phyloP scores from a whole-genome alignment of 35 echinoderm and acorn worm genomes.

The Chiridota heheva region DNA sequence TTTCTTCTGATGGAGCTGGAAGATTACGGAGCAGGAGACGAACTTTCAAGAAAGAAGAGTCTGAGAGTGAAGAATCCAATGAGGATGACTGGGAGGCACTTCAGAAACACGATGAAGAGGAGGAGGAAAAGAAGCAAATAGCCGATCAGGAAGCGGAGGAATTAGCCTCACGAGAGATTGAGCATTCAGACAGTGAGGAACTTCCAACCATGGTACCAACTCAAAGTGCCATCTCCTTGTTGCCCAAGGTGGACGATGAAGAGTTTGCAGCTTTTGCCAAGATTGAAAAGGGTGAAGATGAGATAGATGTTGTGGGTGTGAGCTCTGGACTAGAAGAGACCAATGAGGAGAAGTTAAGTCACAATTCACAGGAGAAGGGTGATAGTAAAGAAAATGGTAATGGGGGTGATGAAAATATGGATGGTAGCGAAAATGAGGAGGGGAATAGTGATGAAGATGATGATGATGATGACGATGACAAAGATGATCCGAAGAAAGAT shows the following conservation, averaged over 20 bases:
- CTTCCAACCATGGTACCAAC: too few relatives aligned
- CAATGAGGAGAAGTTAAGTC: neutral
- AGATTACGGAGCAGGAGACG: neutral
- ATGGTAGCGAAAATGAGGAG: constrained; percentile 1
- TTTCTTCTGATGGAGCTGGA: neutral
- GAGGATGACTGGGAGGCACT: neutral
- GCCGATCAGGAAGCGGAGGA: too few relatives aligned
- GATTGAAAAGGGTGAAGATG: neutral
- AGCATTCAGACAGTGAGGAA: too few relatives aligned
- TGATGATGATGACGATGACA: constrained; percentile 13
- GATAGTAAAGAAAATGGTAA: constrained; percentile 5
- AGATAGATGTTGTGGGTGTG: neutral
- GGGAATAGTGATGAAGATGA: constrained; percentile 18
- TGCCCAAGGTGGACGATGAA: neutral
- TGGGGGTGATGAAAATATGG: constrained; percentile 18
- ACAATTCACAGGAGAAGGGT: constrained; percentile 1
- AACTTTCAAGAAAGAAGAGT: constrained; percentile 1
- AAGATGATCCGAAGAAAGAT: neutral
- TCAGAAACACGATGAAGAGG: neutral
- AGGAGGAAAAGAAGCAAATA: too few relatives aligned
- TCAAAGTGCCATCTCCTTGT: too few relatives aligned
- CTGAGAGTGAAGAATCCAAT: neutral
- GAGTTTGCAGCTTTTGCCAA: neutral
- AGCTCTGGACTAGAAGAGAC: neutral
- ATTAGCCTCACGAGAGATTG: too few relatives aligned